Evolutionary conservation across 2,888 invertebrate species (phyloP).

Genomic region (Seira ritae): DNA sequence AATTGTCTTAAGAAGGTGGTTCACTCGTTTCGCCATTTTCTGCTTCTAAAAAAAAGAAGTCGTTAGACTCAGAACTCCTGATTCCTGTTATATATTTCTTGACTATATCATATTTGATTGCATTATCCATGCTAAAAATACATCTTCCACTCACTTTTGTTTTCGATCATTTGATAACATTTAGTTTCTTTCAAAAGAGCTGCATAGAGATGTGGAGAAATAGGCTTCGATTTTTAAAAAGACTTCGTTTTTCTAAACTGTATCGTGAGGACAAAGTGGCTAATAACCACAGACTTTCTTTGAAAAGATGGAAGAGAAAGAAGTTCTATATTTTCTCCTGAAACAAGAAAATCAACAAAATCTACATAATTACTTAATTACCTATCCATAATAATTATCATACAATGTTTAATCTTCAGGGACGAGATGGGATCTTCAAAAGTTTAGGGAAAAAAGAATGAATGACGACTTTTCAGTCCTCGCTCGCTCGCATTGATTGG

Average conservation of each 20-base stretch:
- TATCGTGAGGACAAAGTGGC: no score
- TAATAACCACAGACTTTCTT: not conserved
- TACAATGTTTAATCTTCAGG: conserved; percentile 53
- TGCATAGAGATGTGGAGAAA: conserved; percentile 40
- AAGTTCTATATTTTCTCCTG: conserved; percentile 6
- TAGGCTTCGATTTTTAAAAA: no score
- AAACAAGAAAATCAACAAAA: not conserved
- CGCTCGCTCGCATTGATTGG: conserved; percentile 59
- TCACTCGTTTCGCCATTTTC: not conserved
- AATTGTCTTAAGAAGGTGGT: not conserved
- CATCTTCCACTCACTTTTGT: not conserved
- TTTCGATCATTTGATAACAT: no score
- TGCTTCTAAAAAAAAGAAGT: not conserved
- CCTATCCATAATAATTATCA: not conserved
- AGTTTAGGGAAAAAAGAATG: conserved; percentile 29
- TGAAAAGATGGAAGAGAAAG: not conserved
- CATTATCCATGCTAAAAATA: not conserved
- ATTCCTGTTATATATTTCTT: not conserved
- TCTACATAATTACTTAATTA: not conserved
- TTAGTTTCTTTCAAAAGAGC: conserved; percentile 20
- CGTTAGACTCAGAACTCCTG: not conserved
- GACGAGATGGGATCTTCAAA: conserved; percentile 58
- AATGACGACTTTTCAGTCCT: conserved; percentile 57
- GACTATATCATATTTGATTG: not conserved
- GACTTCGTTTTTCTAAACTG: no score